Evolutionary conservation across 2,888 invertebrate species (phyloP).

Genomic region (Anthrax anthrax): DNA sequence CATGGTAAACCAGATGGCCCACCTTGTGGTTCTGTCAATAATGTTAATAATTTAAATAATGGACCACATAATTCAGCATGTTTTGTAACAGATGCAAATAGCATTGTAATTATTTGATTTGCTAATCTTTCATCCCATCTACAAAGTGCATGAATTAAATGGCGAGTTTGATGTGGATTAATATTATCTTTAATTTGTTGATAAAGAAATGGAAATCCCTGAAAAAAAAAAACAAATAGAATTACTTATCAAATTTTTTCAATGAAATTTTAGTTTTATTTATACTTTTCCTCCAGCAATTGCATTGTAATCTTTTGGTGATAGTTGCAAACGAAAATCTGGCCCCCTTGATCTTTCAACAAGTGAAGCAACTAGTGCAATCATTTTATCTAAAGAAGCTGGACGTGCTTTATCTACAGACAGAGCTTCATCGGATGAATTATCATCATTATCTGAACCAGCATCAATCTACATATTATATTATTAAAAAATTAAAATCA

Average conservation of each 20-base stretch:
- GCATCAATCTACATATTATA: slow-evolving; percentile 26
- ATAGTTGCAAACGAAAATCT: slow-evolving; percentile 57
- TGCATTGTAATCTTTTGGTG: slow-evolving; percentile 64
- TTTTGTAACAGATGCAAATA: slow-evolving; percentile 80
- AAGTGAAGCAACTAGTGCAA: slow-evolving; percentile 72
- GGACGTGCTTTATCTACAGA: slow-evolving; percentile 63
- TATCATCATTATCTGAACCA: slow-evolving; percentile 35
- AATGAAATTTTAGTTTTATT: neutral
- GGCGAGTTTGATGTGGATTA: slow-evolving; percentile 80
- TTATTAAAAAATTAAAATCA: neutral
- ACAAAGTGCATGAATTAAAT: slow-evolving; percentile 80
- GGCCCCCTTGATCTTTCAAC: slow-evolving; percentile 78
- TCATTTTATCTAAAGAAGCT: slow-evolving; percentile 89
- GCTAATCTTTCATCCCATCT: slow-evolving; percentile 84
- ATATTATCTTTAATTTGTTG: slow-evolving; percentile 91
- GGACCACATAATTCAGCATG: slow-evolving; percentile 81
- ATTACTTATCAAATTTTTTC: neutral
- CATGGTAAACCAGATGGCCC: slow-evolving; percentile 69
- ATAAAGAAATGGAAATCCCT: slow-evolving; percentile 86
- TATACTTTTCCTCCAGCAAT: slow-evolving; percentile 71
- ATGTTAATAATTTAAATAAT: slow-evolving; percentile 80
- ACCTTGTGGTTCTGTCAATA: slow-evolving; percentile 71
- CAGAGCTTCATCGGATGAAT: slow-evolving; percentile 40
- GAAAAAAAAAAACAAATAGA: slow-evolving; percentile 15
- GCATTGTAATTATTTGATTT: slow-evolving; percentile 75